Evolutionary conservation across 1,140 invertebrate genomes (phyloP).

Genomic region (Olivierus martensii): DNA sequence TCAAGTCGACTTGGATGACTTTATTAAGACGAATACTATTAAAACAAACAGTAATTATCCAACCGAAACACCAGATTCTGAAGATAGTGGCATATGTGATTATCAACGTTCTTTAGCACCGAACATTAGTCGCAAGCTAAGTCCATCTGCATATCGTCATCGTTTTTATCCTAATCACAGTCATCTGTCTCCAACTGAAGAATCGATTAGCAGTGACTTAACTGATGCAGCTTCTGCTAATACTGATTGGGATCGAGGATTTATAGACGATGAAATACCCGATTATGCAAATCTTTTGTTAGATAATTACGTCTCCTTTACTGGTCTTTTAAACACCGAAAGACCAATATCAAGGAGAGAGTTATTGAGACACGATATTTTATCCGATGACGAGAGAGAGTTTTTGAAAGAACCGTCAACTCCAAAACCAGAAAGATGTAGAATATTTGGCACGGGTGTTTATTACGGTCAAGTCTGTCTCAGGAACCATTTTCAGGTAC

Average conservation of each 20-base stretch:
- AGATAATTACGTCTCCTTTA: constrained; percentile 4
- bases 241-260: constrained; percentile 1
- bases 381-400: neutral
- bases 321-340: neutral
- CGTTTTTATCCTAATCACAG: no score
- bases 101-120: no score
- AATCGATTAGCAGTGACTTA: no score
- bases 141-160: no score
- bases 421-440: constrained; percentile 3
- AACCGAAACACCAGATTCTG: no score
- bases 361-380: neutral
- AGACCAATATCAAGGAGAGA: neutral
- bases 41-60: no score
- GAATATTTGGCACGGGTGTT: constrained; percentile 21
- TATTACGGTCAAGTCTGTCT: constrained; percentile 22
- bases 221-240: no score
- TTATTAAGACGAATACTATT: no score
- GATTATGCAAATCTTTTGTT: constrained; percentile 4
- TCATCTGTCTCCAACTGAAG: no score
- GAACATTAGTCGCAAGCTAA: no score
- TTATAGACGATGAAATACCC: constrained; percentile 18
- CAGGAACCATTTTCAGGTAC: constrained; percentile 27
- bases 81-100: no score
- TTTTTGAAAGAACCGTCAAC: neutral
- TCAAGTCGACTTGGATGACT: no score